Percentiles rank a stretch among this genome's conserved stretches.
phyloP scores from a whole-genome alignment of 2,888 invertebrate genomes.

The Onthophagus sagittarius region DNA sequence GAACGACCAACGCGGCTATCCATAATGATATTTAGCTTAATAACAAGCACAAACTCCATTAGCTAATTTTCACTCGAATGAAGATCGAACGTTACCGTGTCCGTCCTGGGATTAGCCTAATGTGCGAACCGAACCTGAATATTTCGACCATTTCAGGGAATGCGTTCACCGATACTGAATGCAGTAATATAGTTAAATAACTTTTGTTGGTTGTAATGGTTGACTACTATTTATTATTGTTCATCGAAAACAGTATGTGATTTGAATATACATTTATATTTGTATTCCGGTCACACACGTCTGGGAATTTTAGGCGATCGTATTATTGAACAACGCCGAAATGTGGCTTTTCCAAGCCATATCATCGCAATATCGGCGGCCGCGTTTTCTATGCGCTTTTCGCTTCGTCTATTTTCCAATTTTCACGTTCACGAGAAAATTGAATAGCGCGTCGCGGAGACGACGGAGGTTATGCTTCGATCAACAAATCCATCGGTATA shows the following conservation, averaged over 20 bases:
- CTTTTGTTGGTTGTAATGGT: background rate
- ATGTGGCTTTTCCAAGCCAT: background rate
- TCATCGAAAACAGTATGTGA: background rate
- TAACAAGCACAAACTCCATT: background rate
- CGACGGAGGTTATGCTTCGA: background rate
- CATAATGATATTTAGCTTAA: background rate
- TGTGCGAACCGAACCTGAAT: background rate
- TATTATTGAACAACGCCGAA: background rate
- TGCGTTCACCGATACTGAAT: background rate
- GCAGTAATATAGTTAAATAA: background rate
- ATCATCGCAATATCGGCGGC: background rate
- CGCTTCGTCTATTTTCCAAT: background rate
- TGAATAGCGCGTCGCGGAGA: background rate
- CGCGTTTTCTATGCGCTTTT: background rate
- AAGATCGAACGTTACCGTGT: background rate
- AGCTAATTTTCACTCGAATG: background rate
- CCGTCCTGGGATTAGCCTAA: background rate
- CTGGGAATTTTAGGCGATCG: background rate
- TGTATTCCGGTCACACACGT: background rate
- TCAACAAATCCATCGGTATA: background rate
- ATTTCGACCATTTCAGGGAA: background rate
- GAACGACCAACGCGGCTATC: background rate
- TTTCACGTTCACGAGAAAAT: background rate
- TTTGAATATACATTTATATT: background rate
- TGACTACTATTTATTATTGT: background rate